phyloP scores from a whole-genome alignment of 2,888 invertebrate genomes.

The Cacoxenus indagator region DNA sequence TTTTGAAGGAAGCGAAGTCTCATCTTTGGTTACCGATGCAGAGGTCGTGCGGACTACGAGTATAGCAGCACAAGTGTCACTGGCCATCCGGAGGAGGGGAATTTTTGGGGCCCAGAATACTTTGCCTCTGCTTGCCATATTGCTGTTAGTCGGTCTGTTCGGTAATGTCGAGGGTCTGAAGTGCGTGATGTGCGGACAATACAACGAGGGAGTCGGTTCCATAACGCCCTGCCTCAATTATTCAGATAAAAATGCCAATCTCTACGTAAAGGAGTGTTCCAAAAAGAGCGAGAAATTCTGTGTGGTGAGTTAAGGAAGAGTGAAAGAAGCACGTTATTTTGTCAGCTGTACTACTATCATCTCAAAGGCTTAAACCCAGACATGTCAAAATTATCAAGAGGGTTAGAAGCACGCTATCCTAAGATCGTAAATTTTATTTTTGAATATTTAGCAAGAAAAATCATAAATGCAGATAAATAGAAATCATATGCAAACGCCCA shows the following conservation, averaged over 20 bases:
- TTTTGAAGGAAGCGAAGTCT: background rate
- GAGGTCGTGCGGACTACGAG: too few species aligned
- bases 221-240: slow-evolving; percentile 87
- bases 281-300: slow-evolving; percentile 76
- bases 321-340: too few species aligned
- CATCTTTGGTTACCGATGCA: too few species aligned
- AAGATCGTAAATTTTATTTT: too few species aligned
- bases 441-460: too few species aligned
- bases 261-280: slow-evolving; percentile 80
- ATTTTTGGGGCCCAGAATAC: slow-evolving; percentile 48
- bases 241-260: slow-evolving; percentile 75
- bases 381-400: too few species aligned
- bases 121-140: slow-evolving; percentile 53
- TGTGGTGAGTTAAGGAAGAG: slow-evolving; percentile 90
- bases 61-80: slow-evolving; percentile 26
- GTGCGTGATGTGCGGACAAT: slow-evolving; percentile 86
- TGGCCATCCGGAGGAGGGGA: slow-evolving; percentile 9
- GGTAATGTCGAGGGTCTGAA: slow-evolving; percentile 68
- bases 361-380: too few species aligned
- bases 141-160: slow-evolving; percentile 55
- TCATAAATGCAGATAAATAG: too few species aligned
- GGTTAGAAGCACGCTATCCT: too few species aligned
- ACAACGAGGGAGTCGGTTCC: slow-evolving; percentile 88
- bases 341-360: too few species aligned
- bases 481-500: too few species aligned